phyloP scores from a whole-genome alignment of 2,888 invertebrate genomes.

The Diaprepes abbreviatus region DNA sequence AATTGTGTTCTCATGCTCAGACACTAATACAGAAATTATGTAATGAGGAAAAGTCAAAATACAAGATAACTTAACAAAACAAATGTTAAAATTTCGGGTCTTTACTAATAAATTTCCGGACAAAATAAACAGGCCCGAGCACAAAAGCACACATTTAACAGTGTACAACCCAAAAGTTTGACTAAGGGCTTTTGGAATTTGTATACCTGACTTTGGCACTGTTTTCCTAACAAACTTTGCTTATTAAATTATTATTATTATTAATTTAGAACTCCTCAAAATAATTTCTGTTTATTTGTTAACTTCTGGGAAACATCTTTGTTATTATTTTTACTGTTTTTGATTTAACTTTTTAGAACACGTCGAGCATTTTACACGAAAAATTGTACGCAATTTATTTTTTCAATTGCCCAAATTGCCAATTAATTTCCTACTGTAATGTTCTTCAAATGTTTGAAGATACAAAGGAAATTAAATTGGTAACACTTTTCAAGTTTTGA shows the following conservation, averaged over 20 bases:
- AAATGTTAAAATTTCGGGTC: conserved; percentile 15
- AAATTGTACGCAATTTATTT: too few relatives aligned
- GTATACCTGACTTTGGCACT: conserved; percentile 25
- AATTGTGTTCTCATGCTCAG: too few relatives aligned
- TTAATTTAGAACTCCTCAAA: background rate
- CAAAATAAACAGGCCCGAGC: conserved; percentile 42
- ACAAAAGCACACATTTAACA: conserved; percentile 42
- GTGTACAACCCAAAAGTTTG: conserved; percentile 44
- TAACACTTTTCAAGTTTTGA: too few relatives aligned
- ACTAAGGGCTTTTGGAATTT: conserved; percentile 41
- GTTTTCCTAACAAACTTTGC: conserved; percentile 35
- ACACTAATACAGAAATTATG: conserved; percentile 6
- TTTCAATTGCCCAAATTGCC: too few relatives aligned
- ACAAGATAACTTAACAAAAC: conserved; percentile 9
- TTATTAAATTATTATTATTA: conserved; percentile 21
- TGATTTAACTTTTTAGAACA: too few relatives aligned
- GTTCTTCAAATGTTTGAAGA: too few relatives aligned
- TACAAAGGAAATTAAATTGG: too few relatives aligned
- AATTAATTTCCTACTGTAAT: too few relatives aligned
- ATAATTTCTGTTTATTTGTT: background rate
- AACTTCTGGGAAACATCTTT: background rate
- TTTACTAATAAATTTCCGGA: conserved; percentile 39
- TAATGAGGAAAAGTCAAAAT: background rate
- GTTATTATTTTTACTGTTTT: background rate
- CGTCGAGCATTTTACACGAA: too few relatives aligned